Evolutionary conservation across 2,113 vertebrate species (phyloP), one percentile per base, ranked within the genome.

Genomic region (Bathybates hornii): DNA sequence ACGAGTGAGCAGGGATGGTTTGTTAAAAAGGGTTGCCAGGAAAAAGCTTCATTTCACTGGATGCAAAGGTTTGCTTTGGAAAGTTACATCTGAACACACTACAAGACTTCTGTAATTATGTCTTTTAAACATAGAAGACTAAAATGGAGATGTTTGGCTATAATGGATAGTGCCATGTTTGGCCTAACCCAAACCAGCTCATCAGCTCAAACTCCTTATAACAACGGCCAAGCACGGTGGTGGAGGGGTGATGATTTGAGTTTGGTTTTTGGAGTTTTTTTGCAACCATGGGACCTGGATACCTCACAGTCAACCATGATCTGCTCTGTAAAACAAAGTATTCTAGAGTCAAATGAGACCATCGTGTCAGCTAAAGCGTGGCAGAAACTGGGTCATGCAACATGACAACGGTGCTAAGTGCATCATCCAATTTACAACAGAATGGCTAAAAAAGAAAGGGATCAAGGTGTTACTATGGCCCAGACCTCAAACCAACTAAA

Each of bases 151-250:
- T 68, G 34, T 68, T 41, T 68, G 36, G 19, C 63, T 41, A 1
- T 14, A 14, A 14, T 66, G 19, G 19, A 3, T 0, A 68, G 4
- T 38, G 17, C 4, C 34, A 5, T 9, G n/a, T 9, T 71, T 71
- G n/a, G 19, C 36, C 6, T 41, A 16, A 17, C 14, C 41, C 68
- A 76, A 48, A 48, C 41, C 68, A 71, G 66, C n/a, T 43, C n/a
- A 71, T 71, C 66, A 4, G 38, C 38, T 6, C 7, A 43, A 71
- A 43, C 66, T 43, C n/a, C n/a, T 43, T 24, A 43, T 43, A 43
- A 9, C 41, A 76, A 17, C 1, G 4, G 21, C 21, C 8, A 0
- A 71, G 21, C 68, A 73, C 11, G 0, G 41, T 5, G 68, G 14
- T 73, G 68, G 41, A 73, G 7, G 21, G 21, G 21, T 73, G 41